Percentiles rank a stretch among this genome's conserved stretches.
phyloP scores from a whole-genome alignment of 2,113 vertebrate species.

The Peromyscus leucopus region DNA sequence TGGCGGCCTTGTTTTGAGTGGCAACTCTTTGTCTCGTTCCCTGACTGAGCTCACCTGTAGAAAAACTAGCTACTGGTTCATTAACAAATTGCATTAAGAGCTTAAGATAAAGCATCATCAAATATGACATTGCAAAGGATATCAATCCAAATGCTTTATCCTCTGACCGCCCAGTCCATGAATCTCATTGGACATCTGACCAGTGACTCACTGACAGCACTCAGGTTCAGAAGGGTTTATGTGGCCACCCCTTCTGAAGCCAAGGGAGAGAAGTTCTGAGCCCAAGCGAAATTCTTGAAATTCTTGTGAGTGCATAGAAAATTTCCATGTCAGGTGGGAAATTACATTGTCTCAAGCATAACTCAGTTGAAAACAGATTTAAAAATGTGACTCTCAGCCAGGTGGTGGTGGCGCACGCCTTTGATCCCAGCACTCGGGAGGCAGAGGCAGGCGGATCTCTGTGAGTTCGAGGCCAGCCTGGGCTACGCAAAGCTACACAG shows the following conservation, averaged over 20 bases:
- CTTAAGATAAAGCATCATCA: neutral
- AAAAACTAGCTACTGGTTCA: neutral
- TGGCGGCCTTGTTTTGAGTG: constrained; percentile 44
- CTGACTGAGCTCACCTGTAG: neutral
- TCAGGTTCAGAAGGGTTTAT: neutral
- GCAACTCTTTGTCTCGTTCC: constrained; percentile 32
- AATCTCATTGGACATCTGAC: neutral
- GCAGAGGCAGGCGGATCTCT: no score
- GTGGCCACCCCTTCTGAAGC: neutral
- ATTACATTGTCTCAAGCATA: neutral
- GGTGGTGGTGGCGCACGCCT: no score
- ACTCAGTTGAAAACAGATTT: neutral
- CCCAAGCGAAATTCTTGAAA: neutral
- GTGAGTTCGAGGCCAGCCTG: no score
- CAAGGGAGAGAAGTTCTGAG: neutral
- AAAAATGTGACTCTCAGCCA: neutral
- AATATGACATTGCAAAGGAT: neutral
- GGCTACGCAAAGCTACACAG: no score
- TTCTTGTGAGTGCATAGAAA: neutral
- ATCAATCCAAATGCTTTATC: neutral
- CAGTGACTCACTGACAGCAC: neutral
- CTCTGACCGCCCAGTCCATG: neutral
- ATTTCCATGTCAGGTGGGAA: neutral
- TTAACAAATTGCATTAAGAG: constrained; percentile 60
- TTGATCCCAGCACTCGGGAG: no score